Base-by-base conservation (phyloP, 2,797 vertebrate species). In the Allobates femoralis region DNA sequence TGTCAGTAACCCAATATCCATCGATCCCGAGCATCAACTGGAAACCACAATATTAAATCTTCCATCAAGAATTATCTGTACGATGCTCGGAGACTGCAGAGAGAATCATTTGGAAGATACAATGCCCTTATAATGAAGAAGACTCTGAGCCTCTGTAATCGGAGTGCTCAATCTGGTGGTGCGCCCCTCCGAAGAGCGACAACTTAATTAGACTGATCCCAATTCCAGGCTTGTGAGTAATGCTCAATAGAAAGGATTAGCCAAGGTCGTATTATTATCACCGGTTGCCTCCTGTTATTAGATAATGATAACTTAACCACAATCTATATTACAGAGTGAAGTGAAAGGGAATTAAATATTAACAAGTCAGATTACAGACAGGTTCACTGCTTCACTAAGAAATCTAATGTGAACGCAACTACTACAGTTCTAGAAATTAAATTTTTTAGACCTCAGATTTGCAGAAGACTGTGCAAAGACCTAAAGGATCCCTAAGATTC, bases 161-260 rank as follows among this genome's bases (percentile, higher is more conserved):
- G 32, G 55, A 71, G 28, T n/a, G 30, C 26, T 69, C 66, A 6
- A 8, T 55, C 21, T 32, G 16, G 2, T 1, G 30, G 16, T 11
- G 18, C 4, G 62, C 30, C 53, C 21, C 62, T 53, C 30, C 16
- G 12, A 26, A 2, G 28, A 34, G 37, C 16, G 46, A 67, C 62
- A 30, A 30, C 51, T 23, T 81, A 67, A 81, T 81, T n/a, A 81
- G 46, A 51, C n/a, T 21, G 12, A 81, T 69, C 46, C 19, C n/a
- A 34, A 69, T 32, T 53, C 28, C 28, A 53, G 21, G 18, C 28
- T 30, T 32, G 5, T 32, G 46, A 81, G 46, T 55, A 55, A 32
- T 34, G 28, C 30, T 34, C 30, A 71, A 55, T 55, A 67, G 21
- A 16, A 69, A 34, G 5, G 79, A 67, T 67, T 34, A 23, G 79